Percentiles rank a stretch among this genome's conserved stretches.
Evolutionary conservation across 2,113 vertebrate genomes (phyloP).

Genomic region (Nestor notabilis): DNA sequence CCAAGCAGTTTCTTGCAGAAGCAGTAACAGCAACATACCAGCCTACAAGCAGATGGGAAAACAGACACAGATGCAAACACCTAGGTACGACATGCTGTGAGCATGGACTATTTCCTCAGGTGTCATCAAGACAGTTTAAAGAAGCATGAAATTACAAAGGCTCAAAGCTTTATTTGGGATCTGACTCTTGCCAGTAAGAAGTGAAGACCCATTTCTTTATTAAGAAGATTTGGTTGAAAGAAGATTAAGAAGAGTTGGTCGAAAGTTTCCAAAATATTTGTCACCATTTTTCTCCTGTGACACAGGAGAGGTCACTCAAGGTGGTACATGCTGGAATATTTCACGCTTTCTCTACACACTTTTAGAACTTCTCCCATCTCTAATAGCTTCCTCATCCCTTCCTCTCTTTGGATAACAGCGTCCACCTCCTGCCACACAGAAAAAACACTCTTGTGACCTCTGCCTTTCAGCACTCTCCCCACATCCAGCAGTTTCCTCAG

Average conservation of each 20-base stretch:
- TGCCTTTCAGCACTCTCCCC: neutral
- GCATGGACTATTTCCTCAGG: neutral
- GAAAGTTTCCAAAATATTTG: neutral
- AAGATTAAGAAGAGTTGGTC: neutral
- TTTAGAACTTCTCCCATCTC: neutral
- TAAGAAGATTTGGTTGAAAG: neutral
- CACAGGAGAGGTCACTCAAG: neutral
- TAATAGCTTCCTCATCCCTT: neutral
- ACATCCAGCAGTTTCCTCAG: neutral
- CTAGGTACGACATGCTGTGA: neutral
- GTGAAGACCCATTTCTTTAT: neutral
- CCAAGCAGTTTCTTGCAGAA: neutral
- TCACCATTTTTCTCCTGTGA: neutral
- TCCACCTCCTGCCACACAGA: neutral
- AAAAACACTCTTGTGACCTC: neutral
- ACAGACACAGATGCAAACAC: neutral
- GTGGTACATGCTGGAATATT: neutral
- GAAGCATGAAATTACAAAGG: neutral
- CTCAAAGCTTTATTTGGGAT: neutral
- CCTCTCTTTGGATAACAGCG: neutral
- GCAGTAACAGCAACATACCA: neutral
- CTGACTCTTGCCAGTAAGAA: neutral
- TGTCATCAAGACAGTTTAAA: neutral
- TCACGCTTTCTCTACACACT: neutral
- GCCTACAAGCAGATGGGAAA: neutral